Percentiles rank a stretch among this genome's conserved stretches.
These are phyloP conservation scores for Lasioglossum zephyrum DNA, from an alignment of 2,888 invertebrate species.

Conservation along the genomic window DNA sequence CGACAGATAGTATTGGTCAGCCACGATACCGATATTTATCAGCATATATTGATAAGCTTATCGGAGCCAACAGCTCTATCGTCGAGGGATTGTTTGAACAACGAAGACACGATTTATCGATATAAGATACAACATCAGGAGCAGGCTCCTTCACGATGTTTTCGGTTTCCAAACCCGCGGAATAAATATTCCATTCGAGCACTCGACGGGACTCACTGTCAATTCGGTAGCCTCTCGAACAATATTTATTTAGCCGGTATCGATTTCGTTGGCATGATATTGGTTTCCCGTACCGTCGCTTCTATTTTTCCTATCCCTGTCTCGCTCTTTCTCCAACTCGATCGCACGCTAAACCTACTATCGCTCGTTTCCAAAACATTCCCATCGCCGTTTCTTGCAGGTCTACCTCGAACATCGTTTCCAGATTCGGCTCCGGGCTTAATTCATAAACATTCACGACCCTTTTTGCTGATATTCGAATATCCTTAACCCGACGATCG, in stretches of 20 bases:
- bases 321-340: conserved; percentile 20
- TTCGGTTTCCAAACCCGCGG: conserved; percentile 46
- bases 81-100: not conserved
- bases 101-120: conserved; percentile 26
- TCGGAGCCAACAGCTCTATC: not conserved
- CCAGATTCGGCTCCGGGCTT: not conserved
- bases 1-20: not conserved
- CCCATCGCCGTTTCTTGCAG: conserved; percentile 35
- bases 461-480: not conserved
- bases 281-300: conserved; percentile 59
- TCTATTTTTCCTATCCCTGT: conserved; percentile 43
- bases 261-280: conserved; percentile 70
- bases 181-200: conserved; percentile 63
- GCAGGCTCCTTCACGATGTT: conserved; percentile 1
- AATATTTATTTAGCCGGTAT: conserved; percentile 71
- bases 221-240: conserved; percentile 65
- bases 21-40: conserved; percentile 8
- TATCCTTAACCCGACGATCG: not conserved
- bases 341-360: conserved; percentile 28
- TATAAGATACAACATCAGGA: conserved; percentile 18
- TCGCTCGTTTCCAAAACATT: conserved; percentile 4
- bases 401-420: conserved; percentile 31
- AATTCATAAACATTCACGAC: conserved; percentile 35
- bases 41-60: conserved; percentile 16
- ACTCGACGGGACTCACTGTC: conserved; percentile 56